Evolutionary conservation across 2,797 vertebrate genomes (phyloP).

Genomic region (Malacoctenus gilli): DNA sequence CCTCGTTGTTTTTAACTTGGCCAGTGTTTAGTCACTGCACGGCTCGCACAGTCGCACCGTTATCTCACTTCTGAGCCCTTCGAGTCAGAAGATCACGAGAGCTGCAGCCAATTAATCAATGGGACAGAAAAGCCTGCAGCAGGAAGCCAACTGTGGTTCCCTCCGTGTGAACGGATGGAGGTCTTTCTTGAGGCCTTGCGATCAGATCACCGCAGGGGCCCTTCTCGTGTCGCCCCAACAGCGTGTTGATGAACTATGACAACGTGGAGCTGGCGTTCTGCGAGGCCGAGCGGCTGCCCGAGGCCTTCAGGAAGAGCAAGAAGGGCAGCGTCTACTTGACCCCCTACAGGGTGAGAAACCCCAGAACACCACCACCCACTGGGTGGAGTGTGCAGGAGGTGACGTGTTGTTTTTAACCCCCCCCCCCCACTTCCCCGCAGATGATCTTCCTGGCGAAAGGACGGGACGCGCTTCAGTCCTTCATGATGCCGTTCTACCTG

Average conservation of each 20-base stretch:
- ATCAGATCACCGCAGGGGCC: too few relatives aligned
- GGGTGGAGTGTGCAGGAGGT: too few relatives aligned
- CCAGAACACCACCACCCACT: too few relatives aligned
- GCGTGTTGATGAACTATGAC: slow-evolving; percentile 92
- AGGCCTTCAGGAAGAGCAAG: slow-evolving; percentile 93
- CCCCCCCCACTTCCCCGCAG: too few relatives aligned
- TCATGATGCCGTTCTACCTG: slow-evolving; percentile 98
- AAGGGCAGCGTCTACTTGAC: slow-evolving; percentile 94
- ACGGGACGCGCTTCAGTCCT: slow-evolving; percentile 90
- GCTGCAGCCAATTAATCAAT: neutral
- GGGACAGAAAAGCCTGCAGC: too few relatives aligned
- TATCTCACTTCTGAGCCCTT: slow-evolving; percentile 32
- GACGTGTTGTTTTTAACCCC: slow-evolving; percentile 10
- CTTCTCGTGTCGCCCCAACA: too few relatives aligned
- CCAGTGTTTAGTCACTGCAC: slow-evolving; percentile 32
- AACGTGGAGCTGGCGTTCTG: slow-evolving; percentile 91
- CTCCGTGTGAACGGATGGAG: too few relatives aligned
- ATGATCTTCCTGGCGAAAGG: slow-evolving; percentile 95
- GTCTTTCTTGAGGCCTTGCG: too few relatives aligned
- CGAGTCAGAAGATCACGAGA: slow-evolving; percentile 21
- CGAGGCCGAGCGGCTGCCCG: slow-evolving; percentile 88
- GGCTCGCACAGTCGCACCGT: slow-evolving; percentile 45
- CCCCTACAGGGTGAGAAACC: slow-evolving; percentile 94
- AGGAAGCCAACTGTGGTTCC: too few relatives aligned
- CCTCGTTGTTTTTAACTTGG: slow-evolving; percentile 55